phyloP scores from a whole-genome alignment of 2,797 vertebrate species.

The Mus spretus region DNA sequence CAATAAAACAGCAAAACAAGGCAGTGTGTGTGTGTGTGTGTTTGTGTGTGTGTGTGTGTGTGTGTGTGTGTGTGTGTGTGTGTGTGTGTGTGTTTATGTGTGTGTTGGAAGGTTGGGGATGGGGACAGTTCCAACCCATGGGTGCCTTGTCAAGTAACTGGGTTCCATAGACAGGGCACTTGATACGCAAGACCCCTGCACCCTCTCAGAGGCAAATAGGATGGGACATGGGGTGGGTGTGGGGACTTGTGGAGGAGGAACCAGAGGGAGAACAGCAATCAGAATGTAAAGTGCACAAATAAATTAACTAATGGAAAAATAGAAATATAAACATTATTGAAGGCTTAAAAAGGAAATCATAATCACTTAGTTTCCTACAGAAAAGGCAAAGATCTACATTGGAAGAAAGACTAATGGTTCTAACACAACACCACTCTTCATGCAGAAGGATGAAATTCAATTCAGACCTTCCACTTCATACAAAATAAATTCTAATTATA shows the following conservation, averaged over 20 bases:
- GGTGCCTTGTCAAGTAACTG: neutral
- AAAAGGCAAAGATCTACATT: neutral
- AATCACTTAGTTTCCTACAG: neutral
- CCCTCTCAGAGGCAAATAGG: too few relatives aligned
- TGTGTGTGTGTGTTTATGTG: neutral
- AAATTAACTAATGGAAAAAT: neutral
- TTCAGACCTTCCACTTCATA: neutral
- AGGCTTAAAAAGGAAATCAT: neutral
- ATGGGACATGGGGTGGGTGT: too few relatives aligned
- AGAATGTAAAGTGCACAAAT: neutral
- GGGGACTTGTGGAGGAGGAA: too few relatives aligned
- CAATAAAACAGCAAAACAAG: neutral
- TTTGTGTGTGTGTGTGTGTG: too few relatives aligned
- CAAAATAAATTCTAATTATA: neutral
- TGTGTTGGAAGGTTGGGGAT: too few relatives aligned
- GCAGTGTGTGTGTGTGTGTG: too few relatives aligned
- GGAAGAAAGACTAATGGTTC: neutral
- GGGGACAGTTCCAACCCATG: rapidly evolving
- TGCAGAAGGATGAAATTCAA: neutral
- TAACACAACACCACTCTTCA: neutral
- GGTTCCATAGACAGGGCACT: too few relatives aligned
- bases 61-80: neutral
- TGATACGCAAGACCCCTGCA: too few relatives aligned
- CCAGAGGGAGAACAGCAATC: neutral
- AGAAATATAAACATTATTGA: neutral